Percentiles rank a stretch among this genome's conserved stretches.
These are phyloP conservation scores for Ictidomys tridecemlineatus DNA, from an alignment of 2,113 vertebrate species.

Conservation along the genomic window DNA sequence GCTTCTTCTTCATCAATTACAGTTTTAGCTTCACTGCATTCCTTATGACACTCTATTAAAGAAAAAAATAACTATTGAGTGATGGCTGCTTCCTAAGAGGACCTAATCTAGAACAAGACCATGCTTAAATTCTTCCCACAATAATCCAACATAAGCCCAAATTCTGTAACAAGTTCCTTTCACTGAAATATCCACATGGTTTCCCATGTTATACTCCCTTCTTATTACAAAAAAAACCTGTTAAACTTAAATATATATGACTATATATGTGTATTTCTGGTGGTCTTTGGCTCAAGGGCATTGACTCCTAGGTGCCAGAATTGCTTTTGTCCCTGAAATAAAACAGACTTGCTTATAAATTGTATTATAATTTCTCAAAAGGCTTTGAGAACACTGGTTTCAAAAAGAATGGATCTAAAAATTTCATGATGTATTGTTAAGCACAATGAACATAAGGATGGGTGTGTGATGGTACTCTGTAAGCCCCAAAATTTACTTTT, in stretches of 20 bases:
- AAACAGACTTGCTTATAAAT: neutral
- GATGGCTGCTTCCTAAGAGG: neutral
- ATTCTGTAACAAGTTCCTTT: neutral
- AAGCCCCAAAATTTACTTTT: neutral
- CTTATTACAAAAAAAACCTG: neutral
- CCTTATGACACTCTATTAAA: neutral
- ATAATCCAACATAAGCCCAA: neutral
- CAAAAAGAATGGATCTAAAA: neutral
- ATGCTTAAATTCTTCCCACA: neutral
- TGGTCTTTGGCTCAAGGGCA: neutral
- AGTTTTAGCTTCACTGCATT: neutral
- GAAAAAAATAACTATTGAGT: neutral
- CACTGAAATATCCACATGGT: neutral
- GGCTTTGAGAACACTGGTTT: neutral
- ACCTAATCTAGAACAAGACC: neutral
- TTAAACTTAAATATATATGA: neutral
- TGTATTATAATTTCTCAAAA: neutral
- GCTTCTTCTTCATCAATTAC: neutral
- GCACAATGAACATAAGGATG: neutral
- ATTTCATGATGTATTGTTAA: neutral
- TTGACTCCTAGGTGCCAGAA: neutral
- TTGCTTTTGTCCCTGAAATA: neutral
- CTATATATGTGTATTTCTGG: neutral
- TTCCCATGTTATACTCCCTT: neutral
- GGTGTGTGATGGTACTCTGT: neutral